Evolutionary conservation across 2,888 invertebrate genomes (phyloP), one percentile per base, ranked within the genome.

Genomic region (Eremobia ochroleuca): DNA sequence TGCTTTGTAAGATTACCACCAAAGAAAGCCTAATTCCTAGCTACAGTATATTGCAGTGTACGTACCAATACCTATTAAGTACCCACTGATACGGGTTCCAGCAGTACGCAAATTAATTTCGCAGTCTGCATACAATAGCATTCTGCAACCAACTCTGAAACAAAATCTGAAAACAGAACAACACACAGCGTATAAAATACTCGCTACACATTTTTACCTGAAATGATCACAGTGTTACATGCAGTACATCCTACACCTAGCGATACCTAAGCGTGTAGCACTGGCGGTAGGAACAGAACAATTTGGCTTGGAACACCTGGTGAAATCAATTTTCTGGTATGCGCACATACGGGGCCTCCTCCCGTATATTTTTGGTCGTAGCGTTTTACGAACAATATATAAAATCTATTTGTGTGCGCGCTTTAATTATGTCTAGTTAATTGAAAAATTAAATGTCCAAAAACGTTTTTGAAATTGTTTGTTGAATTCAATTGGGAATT

Each of bases 311-410:
- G 87, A 87, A 87, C 92, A 92, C 92, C 92, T 93, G 92, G 86
- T 87, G 87, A 92, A 93, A 92, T 91, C 92, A 92, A 93, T 93
- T 92, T 92, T 92, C 92, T 92, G 92, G 89, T 92, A 72, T 78
- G 87, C 89, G 90, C 83, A 84, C 89, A 92, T 72, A 81, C 85
- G 90, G 76, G 76, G 81, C n/a, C 34, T 37, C 40, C 34, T 21
- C n/a, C 67, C 58, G 40, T 68, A 59, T 72, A 70, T 78, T 76
- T 65, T 65, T 52, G n/a, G 25, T 66, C 34, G 69, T 31, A 55
- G 76, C 25, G 11, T 73, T 74, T 69, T 71, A 62, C 79, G 31
- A 49, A 76, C 61, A 52, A 79, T 70, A 75, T 71, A 70, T 76
- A 68, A 73, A 79, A 83, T 58, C 49, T 77, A 70, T 75, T 84